Percentiles rank a stretch among this genome's conserved stretches.
phyloP scores from a whole-genome alignment of 30 jellyfish, hydroid and myxozoan genomes.

The Pelagia noctiluca region DNA sequence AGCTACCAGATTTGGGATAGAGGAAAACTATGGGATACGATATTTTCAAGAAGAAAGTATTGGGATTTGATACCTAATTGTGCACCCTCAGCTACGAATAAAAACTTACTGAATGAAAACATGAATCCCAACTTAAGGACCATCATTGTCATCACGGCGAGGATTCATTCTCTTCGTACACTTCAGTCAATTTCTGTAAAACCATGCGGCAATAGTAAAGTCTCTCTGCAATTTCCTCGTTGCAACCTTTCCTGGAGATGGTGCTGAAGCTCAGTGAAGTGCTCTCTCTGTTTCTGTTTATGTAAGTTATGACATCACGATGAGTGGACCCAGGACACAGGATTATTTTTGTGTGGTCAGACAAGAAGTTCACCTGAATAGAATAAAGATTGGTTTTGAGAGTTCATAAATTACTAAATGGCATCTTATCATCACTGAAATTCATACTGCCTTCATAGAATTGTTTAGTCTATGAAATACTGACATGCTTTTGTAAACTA shows the following conservation, averaged over 20 bases:
- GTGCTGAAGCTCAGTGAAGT: slow-evolving; percentile 54
- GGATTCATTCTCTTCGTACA: slow-evolving; percentile 64
- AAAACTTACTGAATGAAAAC: no score
- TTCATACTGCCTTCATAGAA: no score
- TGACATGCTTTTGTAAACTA: no score
- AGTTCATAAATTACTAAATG: neutral
- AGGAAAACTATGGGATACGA: no score
- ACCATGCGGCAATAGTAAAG: slow-evolving; percentile 94
- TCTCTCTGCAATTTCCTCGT: slow-evolving; percentile 88
- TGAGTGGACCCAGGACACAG: slow-evolving; percentile 73
- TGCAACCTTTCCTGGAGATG: slow-evolving; percentile 89
- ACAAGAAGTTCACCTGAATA: slow-evolving; percentile 85
- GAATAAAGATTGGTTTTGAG: neutral
- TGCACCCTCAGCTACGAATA: no score
- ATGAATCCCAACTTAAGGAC: no score
- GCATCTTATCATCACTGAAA: no score
- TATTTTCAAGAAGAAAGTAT: no score
- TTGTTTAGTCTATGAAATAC: no score
- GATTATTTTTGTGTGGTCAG: slow-evolving; percentile 94
- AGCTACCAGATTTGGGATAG: no score
- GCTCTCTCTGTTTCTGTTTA: slow-evolving; percentile 84
- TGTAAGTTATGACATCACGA: slow-evolving; percentile 80
- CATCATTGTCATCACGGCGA: neutral
- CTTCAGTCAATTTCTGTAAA: slow-evolving; percentile 87
- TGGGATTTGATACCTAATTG: no score